A percentile compares a stretch with the other conserved stretches of the same genome.
phyloP scores from a whole-genome alignment of 2,888 invertebrate genomes.

The Malachius bipustulatus region DNA sequence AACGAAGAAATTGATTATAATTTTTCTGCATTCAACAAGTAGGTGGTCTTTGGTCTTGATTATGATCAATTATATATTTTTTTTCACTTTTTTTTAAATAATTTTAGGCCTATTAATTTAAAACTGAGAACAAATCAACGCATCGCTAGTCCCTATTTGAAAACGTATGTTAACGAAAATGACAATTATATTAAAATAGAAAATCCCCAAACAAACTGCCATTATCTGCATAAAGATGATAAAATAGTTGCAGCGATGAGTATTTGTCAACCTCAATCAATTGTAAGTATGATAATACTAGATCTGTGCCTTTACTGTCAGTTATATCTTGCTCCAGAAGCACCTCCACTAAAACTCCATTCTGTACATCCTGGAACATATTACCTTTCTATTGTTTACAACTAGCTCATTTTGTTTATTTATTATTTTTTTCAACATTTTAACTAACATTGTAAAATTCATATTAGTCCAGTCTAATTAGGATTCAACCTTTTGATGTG shows the following conservation, averaged over 20 bases:
- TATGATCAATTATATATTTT: constrained; percentile 7
- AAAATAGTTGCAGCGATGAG: constrained; percentile 54
- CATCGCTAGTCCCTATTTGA: constrained; percentile 48
- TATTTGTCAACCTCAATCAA: constrained; percentile 48
- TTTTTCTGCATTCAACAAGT: constrained; percentile 52
- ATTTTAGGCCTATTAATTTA: constrained; percentile 46
- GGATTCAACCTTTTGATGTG: too few relatives aligned
- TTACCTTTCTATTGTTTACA: too few relatives aligned
- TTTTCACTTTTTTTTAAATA: too few relatives aligned
- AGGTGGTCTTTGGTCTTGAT: constrained; percentile 17
- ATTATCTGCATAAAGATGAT: constrained; percentile 50
- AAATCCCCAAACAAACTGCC: constrained; percentile 41
- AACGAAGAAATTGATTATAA: constrained; percentile 43
- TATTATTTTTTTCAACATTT: too few relatives aligned
- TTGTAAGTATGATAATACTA: constrained; percentile 41
- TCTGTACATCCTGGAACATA: too few relatives aligned
- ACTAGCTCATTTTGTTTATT: too few relatives aligned
- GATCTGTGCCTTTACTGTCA: too few relatives aligned
- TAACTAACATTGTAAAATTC: too few relatives aligned
- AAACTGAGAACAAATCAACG: constrained; percentile 50
- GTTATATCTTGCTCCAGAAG: too few relatives aligned
- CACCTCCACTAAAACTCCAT: too few relatives aligned
- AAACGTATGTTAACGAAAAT: constrained; percentile 43
- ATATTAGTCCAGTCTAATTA: too few relatives aligned
- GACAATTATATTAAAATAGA: constrained; percentile 27